Conservation (phyloP, 1,140 invertebrate genomes). For the Yoshiicerus persimilis region DNA sequence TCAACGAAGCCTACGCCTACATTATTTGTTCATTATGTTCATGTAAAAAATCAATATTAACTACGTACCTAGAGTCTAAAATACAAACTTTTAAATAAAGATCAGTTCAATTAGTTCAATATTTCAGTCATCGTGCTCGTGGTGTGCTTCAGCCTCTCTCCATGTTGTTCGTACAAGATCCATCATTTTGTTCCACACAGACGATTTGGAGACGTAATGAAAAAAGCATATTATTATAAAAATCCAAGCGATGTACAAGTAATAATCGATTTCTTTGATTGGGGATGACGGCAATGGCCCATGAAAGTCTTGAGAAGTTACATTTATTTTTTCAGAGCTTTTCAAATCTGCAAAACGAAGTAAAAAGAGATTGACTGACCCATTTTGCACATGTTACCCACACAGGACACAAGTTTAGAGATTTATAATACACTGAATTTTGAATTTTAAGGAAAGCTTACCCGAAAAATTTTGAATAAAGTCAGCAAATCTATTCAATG, state of each 20-base stretch:
- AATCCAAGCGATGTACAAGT: conserved; percentile 78
- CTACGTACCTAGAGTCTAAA: too few relatives aligned
- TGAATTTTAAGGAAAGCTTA: conserved; percentile 50
- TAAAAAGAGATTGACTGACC: too few relatives aligned
- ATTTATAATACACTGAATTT: conserved; percentile 8
- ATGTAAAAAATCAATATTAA: too few relatives aligned
- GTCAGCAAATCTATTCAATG: conserved; percentile 73
- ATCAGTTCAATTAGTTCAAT: too few relatives aligned
- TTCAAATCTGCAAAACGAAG: conserved; percentile 59
- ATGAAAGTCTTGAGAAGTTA: conserved; percentile 74
- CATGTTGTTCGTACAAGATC: conserved; percentile 84
- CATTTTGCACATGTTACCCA: too few relatives aligned
- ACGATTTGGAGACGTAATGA: conserved; percentile 76
- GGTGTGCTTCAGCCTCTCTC: conserved; percentile 84
- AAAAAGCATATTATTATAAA: conserved; percentile 77
- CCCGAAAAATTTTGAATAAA: conserved; percentile 80
- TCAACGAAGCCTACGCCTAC: too few relatives aligned
- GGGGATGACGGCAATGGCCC: conserved; percentile 75
- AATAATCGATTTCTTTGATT: conserved; percentile 75
- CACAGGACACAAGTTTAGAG: too few relatives aligned
- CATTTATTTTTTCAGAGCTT: conserved; percentile 64
- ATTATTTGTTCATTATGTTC: too few relatives aligned
- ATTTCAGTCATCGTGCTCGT: conserved; percentile 64
- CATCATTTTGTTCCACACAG: conserved; percentile 75
- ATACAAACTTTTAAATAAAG: too few relatives aligned